Base-by-base conservation (phyloP, 53 echinoderm and acorn worm species). In the Paracentrotus lividus region DNA sequence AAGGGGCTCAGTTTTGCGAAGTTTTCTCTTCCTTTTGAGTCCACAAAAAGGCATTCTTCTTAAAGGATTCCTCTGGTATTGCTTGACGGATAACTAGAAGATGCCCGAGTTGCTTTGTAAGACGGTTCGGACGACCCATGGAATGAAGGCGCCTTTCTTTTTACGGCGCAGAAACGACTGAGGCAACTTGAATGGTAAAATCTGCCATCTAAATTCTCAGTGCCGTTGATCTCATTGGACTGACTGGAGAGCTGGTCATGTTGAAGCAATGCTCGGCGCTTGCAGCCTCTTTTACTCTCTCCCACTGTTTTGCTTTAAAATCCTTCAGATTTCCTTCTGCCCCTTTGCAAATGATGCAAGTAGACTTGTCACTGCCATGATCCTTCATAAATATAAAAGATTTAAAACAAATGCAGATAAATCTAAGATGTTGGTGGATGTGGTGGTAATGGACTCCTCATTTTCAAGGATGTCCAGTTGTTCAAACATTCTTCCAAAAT, bases 1-100 rank as follows among this genome's bases (percentile, higher is more conserved):
- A 26, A 85, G 85, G 85, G 85, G 85, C 85, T 85, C 85, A n/a
- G 2, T 47, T 85, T 85, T 85, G 12, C 21, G 49, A 42, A 47
- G 85, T 44, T 47, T 85, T 85, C 85, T 85, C 49, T 49, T 85
- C 26, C 45, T 47, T 27, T 60, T 60, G 0, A 23, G 0, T 20
- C 60, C 60, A 60, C 60, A 60, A 24, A 60, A 60, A 60, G 24
- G n/a, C 60, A 60, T 24, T 60, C 60, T 8, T 60, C 60, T 5
- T 0, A 60, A n/a, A 60, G 60, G 60, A 60, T 24, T 23, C 60
- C 60, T 60, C 23, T 60, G 0, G 23, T 60, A 24, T 24, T 60
- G 3, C 60, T 60, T 4, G 60, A 8, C 24, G 60, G 60, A 9
- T n/a, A 60, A 24, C 21, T 24, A 60, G 21, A 24, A 24, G 12